Evolutionary conservation across 1,140 invertebrate species (phyloP), one percentile per base, ranked within the genome.

Genomic region (Hermatobates lingyangjiaoensis): DNA sequence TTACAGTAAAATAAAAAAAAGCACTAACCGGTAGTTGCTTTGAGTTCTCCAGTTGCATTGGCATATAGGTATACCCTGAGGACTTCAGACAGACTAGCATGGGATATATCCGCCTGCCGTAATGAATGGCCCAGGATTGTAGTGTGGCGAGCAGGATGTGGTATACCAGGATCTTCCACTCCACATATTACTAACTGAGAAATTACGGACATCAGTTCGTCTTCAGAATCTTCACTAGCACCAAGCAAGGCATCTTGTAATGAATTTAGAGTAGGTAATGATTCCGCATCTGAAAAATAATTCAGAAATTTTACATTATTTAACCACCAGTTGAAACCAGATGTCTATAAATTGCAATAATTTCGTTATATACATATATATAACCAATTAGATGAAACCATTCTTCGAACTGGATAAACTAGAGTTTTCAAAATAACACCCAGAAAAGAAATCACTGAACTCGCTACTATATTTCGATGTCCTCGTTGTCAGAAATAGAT

Each of bases 101-200:
- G 83, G 1, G 85, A 93, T 23, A 95, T 86, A 58, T 93, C 89
- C 2, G 88, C 85, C 62, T 93, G 87, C 25, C 86, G 79, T 3
- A 95, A 71, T 55, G 87, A 90, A 64, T 95, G 90, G 0, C 87
- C 87, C 1, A 95, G 68, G 2, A 87, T 73, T 0, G 89, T 94
- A 0, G 85, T 85, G 61, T 90, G 84, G 3, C 85, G 68, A 0
- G 82, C 81, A 0, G 84, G 83, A 63, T 89, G 87, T 0, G 88
- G 87, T 26, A 95, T 86, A 1, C 92, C 91, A 0, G 91, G 90
- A 70, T 96, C 91, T 68, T 92, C 74, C 47, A 97, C 89, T 30
- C 89, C 90, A 65, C 88, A 90, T 1, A 90, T 82, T 4, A 95
- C 67, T 0, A 96, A 67, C 67, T 93, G 88, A 3, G 84, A 87